Conservation (phyloP, 2,888 invertebrate species). For the Litoditis marina region DNA sequence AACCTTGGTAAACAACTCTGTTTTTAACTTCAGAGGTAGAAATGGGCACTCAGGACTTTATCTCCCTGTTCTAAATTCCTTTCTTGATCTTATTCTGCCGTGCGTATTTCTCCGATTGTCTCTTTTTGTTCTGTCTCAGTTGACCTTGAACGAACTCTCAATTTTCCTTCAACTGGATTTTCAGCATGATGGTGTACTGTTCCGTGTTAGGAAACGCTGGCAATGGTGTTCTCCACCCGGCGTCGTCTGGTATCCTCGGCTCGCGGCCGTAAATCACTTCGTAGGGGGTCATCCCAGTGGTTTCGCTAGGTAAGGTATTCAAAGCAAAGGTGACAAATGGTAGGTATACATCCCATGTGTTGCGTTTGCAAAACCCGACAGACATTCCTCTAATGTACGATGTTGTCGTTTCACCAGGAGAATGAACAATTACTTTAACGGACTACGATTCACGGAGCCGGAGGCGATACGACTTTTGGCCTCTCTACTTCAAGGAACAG, state of each 20-base stretch:
- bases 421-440: too few relatives aligned
- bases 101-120: not conserved
- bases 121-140: not conserved
- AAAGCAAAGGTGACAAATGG: constrained; percentile 10
- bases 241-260: constrained; percentile 1
- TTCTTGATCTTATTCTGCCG: not conserved
- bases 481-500: too few relatives aligned
- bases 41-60: constrained; percentile 5
- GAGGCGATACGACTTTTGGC: too few relatives aligned
- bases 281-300: constrained; percentile 5
- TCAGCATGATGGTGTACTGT: not conserved
- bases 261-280: constrained; percentile 9
- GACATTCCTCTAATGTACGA: constrained; percentile 9
- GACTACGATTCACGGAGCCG: too few relatives aligned
- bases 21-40: too few relatives aligned
- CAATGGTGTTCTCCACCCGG: not conserved
- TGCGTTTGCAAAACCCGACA: constrained; percentile 1
- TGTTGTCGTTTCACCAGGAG: constrained; percentile 13
- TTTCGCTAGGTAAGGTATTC: not conserved
- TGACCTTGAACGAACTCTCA: not conserved
- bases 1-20: too few relatives aligned
- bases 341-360: constrained; percentile 11
- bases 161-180: not conserved
- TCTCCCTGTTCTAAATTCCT: not conserved
- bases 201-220: constrained; percentile 1